Evolutionary conservation across 2,797 vertebrate species (phyloP), one percentile per base, ranked within the genome.

Genomic region (Sebastes elongatus): DNA sequence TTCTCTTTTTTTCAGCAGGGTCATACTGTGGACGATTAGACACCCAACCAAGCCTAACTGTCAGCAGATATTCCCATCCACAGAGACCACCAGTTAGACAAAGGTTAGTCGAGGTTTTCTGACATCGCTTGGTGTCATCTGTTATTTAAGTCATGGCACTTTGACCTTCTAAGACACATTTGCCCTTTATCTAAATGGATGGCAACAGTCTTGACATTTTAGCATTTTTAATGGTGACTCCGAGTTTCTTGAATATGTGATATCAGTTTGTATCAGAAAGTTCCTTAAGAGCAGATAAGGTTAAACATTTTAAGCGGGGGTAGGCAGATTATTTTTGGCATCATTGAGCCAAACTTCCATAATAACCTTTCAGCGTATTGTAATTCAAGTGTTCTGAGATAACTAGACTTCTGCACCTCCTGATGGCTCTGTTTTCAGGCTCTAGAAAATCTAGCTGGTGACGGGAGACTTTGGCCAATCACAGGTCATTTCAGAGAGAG

Each of bases 31-130:
- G 25, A 76, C 9, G 52, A 76, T 78, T 55, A 65, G 63, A 80
- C 49, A 14, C 52, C 69, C 62, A 78, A 72, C 69, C 42, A 62
- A 70, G 61, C 11, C 35, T 5, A 49, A 77, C 77, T 88, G 76
- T 71, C 71, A 71, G 65, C 64, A 74, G 22, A 71, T 20, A 80
- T 84, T 65, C 33, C 8, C 32, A 55, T 82, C 72, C 28, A 27
- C 49, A 52, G 28, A 81, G 7, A 62, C 25, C 77, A 74, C 42
- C 75, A 52, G 60, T 76, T 78, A 64, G 61, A 76, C 66, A 86
- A 91, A 87, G 85, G 86, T 86, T 88, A 78, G 38, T 38, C 1
- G 6, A 52, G 28, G 23, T 70, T 86, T 71, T 82, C 59, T 85
- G 73, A 79, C 68, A 81, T 71, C 56, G 73, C 33, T 70, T 14